Conservation (phyloP, 1,140 invertebrate species). For the Ceratosolen fusciceps region DNA sequence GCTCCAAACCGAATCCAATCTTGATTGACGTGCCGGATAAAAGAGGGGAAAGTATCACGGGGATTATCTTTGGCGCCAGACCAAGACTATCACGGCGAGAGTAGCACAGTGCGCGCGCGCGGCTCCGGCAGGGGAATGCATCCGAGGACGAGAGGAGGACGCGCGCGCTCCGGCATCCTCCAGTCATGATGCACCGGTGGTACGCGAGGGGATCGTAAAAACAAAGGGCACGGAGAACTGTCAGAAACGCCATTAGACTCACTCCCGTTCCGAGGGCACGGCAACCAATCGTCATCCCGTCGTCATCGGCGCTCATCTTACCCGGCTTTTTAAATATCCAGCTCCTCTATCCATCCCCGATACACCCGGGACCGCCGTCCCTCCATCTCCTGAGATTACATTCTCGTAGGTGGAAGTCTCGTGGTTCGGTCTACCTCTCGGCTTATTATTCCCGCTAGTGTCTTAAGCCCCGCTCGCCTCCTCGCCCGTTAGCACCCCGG, state of each 20-base stretch:
- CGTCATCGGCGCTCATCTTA: conserved; percentile 29
- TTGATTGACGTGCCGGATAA: conserved; percentile 66
- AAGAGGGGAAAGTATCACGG: conserved; percentile 64
- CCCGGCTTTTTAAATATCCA: conserved; percentile 15
- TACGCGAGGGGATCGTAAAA: conserved; percentile 48
- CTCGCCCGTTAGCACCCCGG: no score
- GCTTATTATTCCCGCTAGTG: no score
- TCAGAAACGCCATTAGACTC: conserved; percentile 50
- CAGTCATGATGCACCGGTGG: conserved; percentile 19
- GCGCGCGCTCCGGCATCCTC: conserved; percentile 6
- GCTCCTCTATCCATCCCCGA: not conserved
- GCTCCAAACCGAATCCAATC: conserved; percentile 66
- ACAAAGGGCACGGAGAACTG: conserved; percentile 55
- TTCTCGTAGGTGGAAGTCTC: conserved; percentile 3
- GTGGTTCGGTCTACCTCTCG: not conserved
- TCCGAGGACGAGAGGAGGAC: not conserved
- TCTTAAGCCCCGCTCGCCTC: no score
- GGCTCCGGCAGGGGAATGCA: conserved; percentile 14
- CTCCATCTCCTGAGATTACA: not conserved
- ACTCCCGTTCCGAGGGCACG: not conserved
- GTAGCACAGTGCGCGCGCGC: not conserved
- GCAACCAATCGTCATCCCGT: conserved; percentile 7
- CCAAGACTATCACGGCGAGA: conserved; percentile 51
- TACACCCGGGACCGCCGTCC: not conserved
- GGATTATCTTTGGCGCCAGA: conserved; percentile 70